These are phyloP conservation scores for Drosophila atripex DNA, from an alignment of 2,888 invertebrate genomes.

Conservation along the genomic window DNA sequence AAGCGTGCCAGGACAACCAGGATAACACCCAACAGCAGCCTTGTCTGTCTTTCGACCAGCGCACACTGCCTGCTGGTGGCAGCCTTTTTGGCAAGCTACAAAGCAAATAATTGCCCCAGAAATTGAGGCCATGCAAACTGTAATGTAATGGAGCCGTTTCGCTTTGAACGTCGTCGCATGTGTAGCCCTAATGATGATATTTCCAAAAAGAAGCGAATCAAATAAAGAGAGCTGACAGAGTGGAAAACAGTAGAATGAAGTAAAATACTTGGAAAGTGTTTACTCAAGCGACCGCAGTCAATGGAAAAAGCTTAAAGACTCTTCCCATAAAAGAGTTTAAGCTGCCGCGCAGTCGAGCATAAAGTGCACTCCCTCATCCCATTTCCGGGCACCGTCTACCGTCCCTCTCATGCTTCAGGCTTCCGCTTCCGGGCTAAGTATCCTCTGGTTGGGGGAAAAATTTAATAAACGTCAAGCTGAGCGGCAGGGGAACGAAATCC, in stretches of 20 bases:
- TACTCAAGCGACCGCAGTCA: constrained; percentile 39
- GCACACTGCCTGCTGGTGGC: constrained; percentile 46
- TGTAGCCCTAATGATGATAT: constrained; percentile 72
- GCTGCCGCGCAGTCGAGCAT: constrained; percentile 24
- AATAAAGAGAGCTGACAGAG: constrained; percentile 36
- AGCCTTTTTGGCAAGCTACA: constrained; percentile 62
- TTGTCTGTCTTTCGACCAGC: constrained; percentile 30
- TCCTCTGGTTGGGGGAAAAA: constrained; percentile 38
- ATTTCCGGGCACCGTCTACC: not conserved
- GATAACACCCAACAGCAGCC: constrained; percentile 16
- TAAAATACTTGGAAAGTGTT: constrained; percentile 34
- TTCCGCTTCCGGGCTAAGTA: constrained; percentile 8
- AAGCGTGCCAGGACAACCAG: constrained; percentile 6
- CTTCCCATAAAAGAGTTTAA: constrained; percentile 16
- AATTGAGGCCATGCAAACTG: constrained; percentile 79
- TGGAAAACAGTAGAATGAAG: constrained; percentile 46
- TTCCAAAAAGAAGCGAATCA: constrained; percentile 41
- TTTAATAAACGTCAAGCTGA: constrained; percentile 69
- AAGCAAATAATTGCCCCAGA: constrained; percentile 72
- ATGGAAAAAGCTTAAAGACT: constrained; percentile 37
- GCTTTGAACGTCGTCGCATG: constrained; percentile 58
- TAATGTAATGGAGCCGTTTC: constrained; percentile 71
- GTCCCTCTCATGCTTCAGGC: constrained; percentile 1
- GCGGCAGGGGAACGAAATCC: constrained; percentile 24
- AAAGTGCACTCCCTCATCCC: constrained; percentile 32